Base-by-base conservation (phyloP, 2,888 invertebrate genomes). In the Automeris io region DNA sequence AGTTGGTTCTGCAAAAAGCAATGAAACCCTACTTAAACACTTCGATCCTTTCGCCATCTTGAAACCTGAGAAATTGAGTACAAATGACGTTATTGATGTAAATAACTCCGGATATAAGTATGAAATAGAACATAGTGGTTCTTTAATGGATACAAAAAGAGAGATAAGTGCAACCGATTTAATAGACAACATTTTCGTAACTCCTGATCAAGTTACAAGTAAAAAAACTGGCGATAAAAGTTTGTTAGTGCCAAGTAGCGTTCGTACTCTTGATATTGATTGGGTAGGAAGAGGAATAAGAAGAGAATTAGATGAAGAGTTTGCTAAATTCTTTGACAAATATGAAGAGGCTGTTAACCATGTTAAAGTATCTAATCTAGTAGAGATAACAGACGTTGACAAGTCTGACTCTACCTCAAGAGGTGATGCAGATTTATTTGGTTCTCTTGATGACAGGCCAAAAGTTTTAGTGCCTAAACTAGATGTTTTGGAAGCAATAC, bases 71-170 rank as follows among this genome's bases (percentile, higher is more conserved):
- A 33, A 33, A 35, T 6, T 25, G 5, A 21, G 16, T n/a, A n/a
- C 12, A 11, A 9, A n/a, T 16, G 44, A 0, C 5, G 36, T 18
- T 18, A 22, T 9, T n/a, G 5, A 34, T 8, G 9, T 5, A 29
- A 33, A 12, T 18, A 29, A n/a, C n/a, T n/a, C n/a, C 1, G 5
- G 19, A 12, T n/a, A 4, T 6, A 12, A n/a, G 25, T 7, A 5
- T 1, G 5, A 18, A 36, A 8, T 8, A 13, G 7, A 26, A 2
- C 6, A n/a, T n/a, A n/a, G n/a, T n/a, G 18, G 24, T 35, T 25
- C 35, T 4, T 9, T 25, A 2, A 2, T 19, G n/a, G 37, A 31
- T 16, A 32, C 33, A 5, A 48, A 43, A 0, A 36, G 33, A 36
- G 3, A 33, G n/a, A 16, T 13, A 5, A 6, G 23, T n/a, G 13